Conservation (phyloP, 2,888 invertebrate species). For the Mycalesis mineus region DNA sequence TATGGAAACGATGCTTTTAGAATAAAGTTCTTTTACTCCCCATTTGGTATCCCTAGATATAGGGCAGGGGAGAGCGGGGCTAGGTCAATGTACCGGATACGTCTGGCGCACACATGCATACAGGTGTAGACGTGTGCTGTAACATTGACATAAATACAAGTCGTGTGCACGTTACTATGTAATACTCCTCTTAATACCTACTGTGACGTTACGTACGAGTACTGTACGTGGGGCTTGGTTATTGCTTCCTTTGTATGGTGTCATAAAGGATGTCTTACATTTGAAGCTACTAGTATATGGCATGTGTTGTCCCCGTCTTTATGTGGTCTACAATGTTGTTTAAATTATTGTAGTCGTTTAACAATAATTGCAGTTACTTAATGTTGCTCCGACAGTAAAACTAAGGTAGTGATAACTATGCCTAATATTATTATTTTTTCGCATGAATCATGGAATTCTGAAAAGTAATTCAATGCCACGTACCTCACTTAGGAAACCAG, state of each 20-base stretch:
- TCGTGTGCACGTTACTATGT: conserved; percentile 18
- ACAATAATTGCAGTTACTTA: too few species aligned
- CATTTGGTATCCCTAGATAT: conserved; percentile 22
- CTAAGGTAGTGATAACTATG: too few species aligned
- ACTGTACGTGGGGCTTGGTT: conserved; percentile 6
- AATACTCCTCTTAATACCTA: conserved; percentile 2
- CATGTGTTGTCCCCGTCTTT: too few species aligned
- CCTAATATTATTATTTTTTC: too few species aligned
- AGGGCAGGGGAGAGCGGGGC: conserved; percentile 43
- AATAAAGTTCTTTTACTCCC: not conserved
- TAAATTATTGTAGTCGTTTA: too few species aligned
- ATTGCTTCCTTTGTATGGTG: conserved; percentile 11
- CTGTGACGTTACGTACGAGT: conserved; percentile 2
- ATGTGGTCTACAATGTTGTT: too few species aligned
- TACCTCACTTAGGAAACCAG: too few species aligned
- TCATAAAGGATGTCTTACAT: conserved; percentile 5
- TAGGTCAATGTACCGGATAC: conserved; percentile 75
- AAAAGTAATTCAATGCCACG: too few species aligned
- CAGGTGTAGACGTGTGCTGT: conserved; percentile 47
- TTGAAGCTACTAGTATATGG: not conserved
- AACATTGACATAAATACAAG: conserved; percentile 74
- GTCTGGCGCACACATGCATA: conserved; percentile 58
- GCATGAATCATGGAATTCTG: too few species aligned
- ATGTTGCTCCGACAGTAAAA: too few species aligned
- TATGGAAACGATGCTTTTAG: not conserved